Evolutionary conservation across 2,113 vertebrate species (phyloP).

Genomic region (Puntigrus tetrazona): DNA sequence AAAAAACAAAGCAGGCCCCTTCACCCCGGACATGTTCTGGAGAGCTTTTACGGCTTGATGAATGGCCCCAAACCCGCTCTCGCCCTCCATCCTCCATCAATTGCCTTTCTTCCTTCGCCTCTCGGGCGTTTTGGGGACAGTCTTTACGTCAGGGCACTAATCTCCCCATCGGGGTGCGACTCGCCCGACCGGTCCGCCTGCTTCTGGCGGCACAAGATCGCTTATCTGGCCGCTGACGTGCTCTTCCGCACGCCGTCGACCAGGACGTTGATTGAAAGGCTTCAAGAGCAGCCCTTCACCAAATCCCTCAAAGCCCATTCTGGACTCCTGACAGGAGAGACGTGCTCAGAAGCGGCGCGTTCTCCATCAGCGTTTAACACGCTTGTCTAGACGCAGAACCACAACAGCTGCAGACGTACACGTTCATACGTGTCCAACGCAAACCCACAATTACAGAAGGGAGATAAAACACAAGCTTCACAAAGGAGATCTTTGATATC

Average conservation of each 20-base stretch:
- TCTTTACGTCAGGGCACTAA: conserved; percentile 17
- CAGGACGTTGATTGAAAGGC: neutral
- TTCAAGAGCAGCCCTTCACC: neutral
- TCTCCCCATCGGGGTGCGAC: conserved; percentile 7
- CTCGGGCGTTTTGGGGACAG: neutral
- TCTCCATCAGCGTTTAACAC: neutral
- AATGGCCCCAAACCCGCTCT: neutral
- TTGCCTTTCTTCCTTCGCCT: neutral
- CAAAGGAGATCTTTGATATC: neutral
- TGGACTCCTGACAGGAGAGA: conserved; percentile 4
- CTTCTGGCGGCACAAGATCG: conserved; percentile 19
- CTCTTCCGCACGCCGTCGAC: conserved; percentile 1
- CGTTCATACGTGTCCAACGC: neutral
- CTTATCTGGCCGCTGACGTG: conserved; percentile 33
- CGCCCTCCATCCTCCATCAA: neutral
- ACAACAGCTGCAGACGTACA: conserved; percentile 12
- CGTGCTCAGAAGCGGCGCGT: neutral
- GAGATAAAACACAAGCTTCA: neutral
- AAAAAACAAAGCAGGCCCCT: neutral
- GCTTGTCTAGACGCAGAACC: neutral
- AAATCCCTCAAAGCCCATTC: neutral
- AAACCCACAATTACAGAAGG: neutral
- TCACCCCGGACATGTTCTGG: neutral
- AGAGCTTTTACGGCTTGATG: conserved; percentile 26
- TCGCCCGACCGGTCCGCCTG: neutral